phyloP scores from a whole-genome alignment of 2,888 invertebrate genomes.

The Caenorhabditis panamensis region DNA sequence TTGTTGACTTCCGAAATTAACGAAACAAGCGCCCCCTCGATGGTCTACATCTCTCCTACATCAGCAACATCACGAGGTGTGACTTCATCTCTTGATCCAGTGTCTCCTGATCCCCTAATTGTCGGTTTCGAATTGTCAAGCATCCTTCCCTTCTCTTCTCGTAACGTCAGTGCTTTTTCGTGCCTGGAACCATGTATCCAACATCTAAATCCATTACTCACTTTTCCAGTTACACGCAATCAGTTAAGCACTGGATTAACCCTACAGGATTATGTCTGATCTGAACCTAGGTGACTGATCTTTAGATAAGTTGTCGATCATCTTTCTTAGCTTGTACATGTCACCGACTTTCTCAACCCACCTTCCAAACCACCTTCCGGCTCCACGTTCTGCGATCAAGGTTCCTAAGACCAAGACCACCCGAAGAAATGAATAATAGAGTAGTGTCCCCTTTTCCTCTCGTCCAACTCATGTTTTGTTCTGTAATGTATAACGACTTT shows the following conservation, averaged over 20 bases:
- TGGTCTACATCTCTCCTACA: conserved; percentile 3
- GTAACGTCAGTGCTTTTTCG: no score
- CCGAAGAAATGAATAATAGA: background rate
- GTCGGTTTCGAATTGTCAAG: conserved; percentile 19
- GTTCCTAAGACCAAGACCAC: background rate
- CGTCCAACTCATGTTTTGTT: background rate
- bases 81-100: conserved; percentile 18
- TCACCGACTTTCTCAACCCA: background rate
- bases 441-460: background rate
- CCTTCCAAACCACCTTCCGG: background rate
- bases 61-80: background rate
- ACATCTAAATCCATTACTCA: conserved; percentile 28
- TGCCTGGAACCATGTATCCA: background rate
- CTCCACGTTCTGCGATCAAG: background rate
- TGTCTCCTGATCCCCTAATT: conserved; percentile 34
- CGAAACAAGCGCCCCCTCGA: conserved; percentile 38
- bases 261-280: conserved; percentile 39
- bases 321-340: background rate
- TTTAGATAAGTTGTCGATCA: background rate
- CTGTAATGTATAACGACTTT: background rate
- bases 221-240: conserved; percentile 17
- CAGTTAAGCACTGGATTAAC: conserved; percentile 50
- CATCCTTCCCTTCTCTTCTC: conserved; percentile 7
- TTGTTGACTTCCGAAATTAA: conserved; percentile 8
- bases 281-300: conserved; percentile 25